These are phyloP conservation scores for Crocuta crocuta DNA, from an alignment of 2,113 vertebrate species.

Conservation along the genomic window DNA sequence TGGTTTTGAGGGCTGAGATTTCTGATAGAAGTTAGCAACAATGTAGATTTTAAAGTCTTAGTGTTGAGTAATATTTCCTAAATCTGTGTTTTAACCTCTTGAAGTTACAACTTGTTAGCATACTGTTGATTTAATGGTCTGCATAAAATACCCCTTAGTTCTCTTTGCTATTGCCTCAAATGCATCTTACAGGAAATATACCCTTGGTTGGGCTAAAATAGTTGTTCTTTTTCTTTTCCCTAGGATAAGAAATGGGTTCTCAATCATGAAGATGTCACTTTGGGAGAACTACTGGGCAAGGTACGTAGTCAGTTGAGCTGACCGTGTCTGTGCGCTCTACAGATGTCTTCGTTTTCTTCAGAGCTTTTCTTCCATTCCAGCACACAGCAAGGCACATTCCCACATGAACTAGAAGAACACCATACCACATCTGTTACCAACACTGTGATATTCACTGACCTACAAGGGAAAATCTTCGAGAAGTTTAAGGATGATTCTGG, in stretches of 20 bases:
- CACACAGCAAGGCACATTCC: not conserved
- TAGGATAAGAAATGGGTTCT: slow-evolving; percentile 99
- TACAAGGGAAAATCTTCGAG: slow-evolving; percentile 34
- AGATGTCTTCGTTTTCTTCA: not conserved
- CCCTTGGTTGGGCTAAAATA: slow-evolving; percentile 55
- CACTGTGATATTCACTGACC: not conserved
- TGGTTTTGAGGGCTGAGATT: slow-evolving; percentile 40
- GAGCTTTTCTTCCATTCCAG: not conserved
- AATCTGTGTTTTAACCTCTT: slow-evolving; percentile 59
- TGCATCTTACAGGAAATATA: not conserved
- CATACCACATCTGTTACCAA: not conserved
- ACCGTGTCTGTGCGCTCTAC: not conserved
- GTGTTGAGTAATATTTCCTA: slow-evolving; percentile 56
- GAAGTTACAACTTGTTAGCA: not conserved
- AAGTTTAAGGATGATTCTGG: slow-evolving; percentile 28
- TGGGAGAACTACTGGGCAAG: slow-evolving; percentile 97
- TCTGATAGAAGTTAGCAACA: not conserved
- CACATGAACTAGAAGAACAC: not conserved
- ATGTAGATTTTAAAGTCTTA: slow-evolving; percentile 50
- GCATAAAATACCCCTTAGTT: slow-evolving; percentile 39
- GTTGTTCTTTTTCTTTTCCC: slow-evolving; percentile 49
- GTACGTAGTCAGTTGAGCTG: slow-evolving; percentile 84
- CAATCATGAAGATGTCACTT: slow-evolving; percentile 95
- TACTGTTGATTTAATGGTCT: slow-evolving; percentile 40
- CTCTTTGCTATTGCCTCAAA: slow-evolving; percentile 24